A percentile compares a stretch with the other conserved stretches of the same genome.
phyloP scores from a whole-genome alignment of 2,797 vertebrate species.

The Lepilemur ruficaudatus region DNA sequence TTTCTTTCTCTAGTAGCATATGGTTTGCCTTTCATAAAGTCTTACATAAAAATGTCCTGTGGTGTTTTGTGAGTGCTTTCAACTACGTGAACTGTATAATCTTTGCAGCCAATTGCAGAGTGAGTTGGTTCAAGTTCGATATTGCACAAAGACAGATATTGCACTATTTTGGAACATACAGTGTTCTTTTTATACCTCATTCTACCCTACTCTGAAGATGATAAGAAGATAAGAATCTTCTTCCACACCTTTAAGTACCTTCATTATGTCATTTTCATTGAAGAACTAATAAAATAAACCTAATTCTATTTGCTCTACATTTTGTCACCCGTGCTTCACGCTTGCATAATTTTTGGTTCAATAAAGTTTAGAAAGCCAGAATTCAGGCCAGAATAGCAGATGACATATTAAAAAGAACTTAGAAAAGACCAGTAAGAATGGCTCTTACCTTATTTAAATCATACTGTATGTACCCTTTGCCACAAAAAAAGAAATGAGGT shows the following conservation, averaged over 20 bases:
- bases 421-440: background rate
- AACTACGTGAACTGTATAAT: background rate
- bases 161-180: rapidly evolving
- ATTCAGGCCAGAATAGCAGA: background rate
- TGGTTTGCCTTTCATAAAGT: background rate
- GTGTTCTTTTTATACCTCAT: background rate
- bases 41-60: background rate
- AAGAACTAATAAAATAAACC: background rate
- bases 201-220: background rate
- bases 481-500: background rate
- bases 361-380: background rate
- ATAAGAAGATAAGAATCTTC: background rate
- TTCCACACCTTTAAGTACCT: background rate
- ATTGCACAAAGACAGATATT: background rate
- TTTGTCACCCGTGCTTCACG: background rate
- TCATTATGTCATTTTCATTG: background rate
- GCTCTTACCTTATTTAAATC: background rate
- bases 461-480: background rate
- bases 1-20: background rate
- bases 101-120: background rate
- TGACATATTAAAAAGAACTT: background rate
- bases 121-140: background rate
- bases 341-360: background rate
- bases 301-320: background rate
- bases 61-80: background rate